Evolutionary conservation across 2,797 vertebrate genomes (phyloP).

Genomic region (Ptychadena robeensis): DNA sequence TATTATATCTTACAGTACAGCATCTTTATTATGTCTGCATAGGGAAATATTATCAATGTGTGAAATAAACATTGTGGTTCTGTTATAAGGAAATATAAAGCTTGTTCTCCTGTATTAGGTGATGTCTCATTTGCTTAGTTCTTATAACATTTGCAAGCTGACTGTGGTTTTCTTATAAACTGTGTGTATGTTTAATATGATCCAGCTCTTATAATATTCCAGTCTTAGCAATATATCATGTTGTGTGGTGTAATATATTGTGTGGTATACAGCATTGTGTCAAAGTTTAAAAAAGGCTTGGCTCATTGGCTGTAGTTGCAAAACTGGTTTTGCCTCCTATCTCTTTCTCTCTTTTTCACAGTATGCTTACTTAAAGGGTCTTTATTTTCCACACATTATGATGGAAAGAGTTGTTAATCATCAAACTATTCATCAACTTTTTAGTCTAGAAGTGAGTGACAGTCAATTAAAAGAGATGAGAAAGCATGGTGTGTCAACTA

Average conservation of each 20-base stretch:
- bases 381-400: not conserved
- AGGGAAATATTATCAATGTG: constrained; percentile 23
- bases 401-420: too few species aligned
- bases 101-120: not conserved
- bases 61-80: constrained; percentile 7
- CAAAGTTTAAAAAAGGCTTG: constrained; percentile 63
- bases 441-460: too few species aligned
- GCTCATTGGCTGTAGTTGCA: constrained; percentile 49
- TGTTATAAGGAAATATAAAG: constrained; percentile 1
- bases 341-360: constrained; percentile 68
- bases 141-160: constrained; percentile 71
- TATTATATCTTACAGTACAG: not conserved
- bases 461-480: too few species aligned
- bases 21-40: constrained; percentile 47
- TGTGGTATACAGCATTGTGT: constrained; percentile 24
- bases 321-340: constrained; percentile 65
- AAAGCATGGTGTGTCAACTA: too few species aligned
- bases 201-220: not conserved
- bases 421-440: too few species aligned
- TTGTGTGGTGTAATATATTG: not conserved
- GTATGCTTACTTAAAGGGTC: constrained; percentile 41
- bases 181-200: constrained; percentile 58
- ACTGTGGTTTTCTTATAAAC: constrained; percentile 69
- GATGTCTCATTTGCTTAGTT: constrained; percentile 69
- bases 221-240: not conserved